These are phyloP conservation scores for Papilio machaon DNA, from an alignment of 1,140 invertebrate genomes.

Conservation along the genomic window DNA sequence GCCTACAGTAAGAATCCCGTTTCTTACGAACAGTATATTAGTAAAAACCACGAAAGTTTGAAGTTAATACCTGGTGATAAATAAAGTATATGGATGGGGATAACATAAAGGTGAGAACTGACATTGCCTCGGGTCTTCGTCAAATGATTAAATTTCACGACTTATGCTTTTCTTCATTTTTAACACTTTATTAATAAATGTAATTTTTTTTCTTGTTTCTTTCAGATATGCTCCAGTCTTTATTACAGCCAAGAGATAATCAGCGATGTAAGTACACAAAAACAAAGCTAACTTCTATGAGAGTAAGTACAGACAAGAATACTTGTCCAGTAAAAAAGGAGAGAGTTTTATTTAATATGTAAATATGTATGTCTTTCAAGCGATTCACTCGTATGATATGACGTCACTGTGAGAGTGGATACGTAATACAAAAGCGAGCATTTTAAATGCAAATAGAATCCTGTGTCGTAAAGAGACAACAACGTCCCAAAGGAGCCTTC, in stretches of 20 bases:
- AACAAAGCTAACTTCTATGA: background rate
- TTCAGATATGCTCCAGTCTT: conserved; percentile 79
- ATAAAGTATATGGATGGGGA: no score
- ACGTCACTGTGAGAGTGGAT: background rate
- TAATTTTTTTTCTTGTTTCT: conserved; percentile 45
- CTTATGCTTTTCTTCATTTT: no score
- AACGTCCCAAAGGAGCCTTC: background rate
- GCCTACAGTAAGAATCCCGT: no score
- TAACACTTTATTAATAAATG: background rate
- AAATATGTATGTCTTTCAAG: background rate
- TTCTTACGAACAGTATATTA: no score
- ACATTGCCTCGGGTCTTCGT: no score
- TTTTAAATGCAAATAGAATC: conserved; percentile 14
- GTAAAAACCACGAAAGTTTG: no score
- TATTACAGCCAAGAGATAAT: conserved; percentile 76
- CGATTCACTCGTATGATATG: background rate
- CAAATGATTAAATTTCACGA: no score
- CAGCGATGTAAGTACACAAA: conserved; percentile 68
- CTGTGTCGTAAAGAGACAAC: background rate
- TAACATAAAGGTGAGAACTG: no score
- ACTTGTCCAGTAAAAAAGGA: background rate
- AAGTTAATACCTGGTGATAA: no score
- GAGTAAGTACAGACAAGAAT: background rate
- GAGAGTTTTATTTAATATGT: background rate
- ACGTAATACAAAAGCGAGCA: conserved; percentile 8